Evolutionary conservation across 1,140 invertebrate species (phyloP), one percentile per base, ranked within the genome.

Genomic region (Gonatopus flavifemur): DNA sequence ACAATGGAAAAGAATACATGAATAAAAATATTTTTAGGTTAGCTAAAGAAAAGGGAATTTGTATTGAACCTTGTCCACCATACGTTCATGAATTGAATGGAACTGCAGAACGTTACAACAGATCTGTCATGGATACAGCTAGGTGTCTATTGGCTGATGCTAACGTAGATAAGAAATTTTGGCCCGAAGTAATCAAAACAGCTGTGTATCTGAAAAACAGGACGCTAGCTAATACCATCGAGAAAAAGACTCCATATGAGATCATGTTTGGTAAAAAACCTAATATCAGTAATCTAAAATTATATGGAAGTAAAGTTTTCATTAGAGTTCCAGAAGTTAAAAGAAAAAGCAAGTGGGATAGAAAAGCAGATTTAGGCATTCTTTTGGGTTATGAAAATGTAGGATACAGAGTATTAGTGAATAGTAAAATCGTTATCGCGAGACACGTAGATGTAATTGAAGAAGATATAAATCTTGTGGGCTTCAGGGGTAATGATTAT

Each of bases 1-100:
- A 76, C 52, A 74, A 74, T 59, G 71, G 69, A 8, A 71, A n/a
- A 50, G 67, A 57, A 59, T 72, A 59, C 67, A 56, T 66, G 40
- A 68, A 66, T 69, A 1, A 3, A 13, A 22, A 35, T 2, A 35
- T 44, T 22, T 35, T 22, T 22, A 0, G 15, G 6, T 33, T 35
- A 22, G 10, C 7, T 7, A 21, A 28, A 24, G 5, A 35, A 21
- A 44, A 44, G 19, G 42, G 42, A 24, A 44, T 44, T 13, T 8
- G 13, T 3, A 21, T 44, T 22, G 9, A 3, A 3, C 4, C 31
- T 8, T 44, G 42, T 20, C 42, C 42, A 9, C 24, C 39, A 3
- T 41, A 41, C n/a, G 39, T 41, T 9, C 39, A 18, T n/a, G n/a
- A n/a, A n/a, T n/a, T n/a, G n/a, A n/a, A n/a, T n/a, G n/a, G n/a